Evolutionary conservation across 2,113 vertebrate genomes (phyloP), one percentile per base, ranked within the genome.

Genomic region (Emydocephalus ijimae): DNA sequence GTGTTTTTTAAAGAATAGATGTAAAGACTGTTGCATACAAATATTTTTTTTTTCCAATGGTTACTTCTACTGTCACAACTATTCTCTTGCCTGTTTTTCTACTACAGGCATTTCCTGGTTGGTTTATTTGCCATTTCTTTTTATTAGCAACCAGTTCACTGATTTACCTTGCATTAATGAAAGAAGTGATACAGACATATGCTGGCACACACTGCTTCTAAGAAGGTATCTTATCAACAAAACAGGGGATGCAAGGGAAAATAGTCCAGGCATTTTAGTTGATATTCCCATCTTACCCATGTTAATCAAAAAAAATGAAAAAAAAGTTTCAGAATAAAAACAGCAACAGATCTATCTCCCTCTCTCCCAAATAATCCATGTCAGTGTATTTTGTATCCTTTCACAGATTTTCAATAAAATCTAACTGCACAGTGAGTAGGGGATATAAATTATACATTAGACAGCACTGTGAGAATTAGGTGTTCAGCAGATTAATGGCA

Each of bases 321-420:
- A 69, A 89, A 91, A 50, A 50, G 48, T 50, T 50, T 50, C 94
- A 54, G 88, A 94, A 94, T 90, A 95, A 94, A 29, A 92, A 95
- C 85, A 94, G 89, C 95, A 95, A 39, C 92, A 43, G 86, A 95
- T 88, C 92, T 54, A 26, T 93, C 34, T 96, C 5, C 89, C 43
- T 26, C 92, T 20, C 95, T 94, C 43, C 95, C 52, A 18, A 95
- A 93, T 56, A 39, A 92, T 91, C 85, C 34, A 5, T 0, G 0
- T 50, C 69, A 81, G 91, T 88, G 90, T 95, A 91, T 93, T 95
- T 61, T 95, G 89, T 94, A 91, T 74, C 95, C 93, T 96, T 96
- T 93, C 96, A 93, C 56, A 91, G 50, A 29, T 96, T 97, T 96
- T 87, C 81, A 96, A 96, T 96, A 96, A 96, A 96, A 96, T 95